Conservation (phyloP, 2,888 invertebrate species). For the Pemphredon lugubris region DNA sequence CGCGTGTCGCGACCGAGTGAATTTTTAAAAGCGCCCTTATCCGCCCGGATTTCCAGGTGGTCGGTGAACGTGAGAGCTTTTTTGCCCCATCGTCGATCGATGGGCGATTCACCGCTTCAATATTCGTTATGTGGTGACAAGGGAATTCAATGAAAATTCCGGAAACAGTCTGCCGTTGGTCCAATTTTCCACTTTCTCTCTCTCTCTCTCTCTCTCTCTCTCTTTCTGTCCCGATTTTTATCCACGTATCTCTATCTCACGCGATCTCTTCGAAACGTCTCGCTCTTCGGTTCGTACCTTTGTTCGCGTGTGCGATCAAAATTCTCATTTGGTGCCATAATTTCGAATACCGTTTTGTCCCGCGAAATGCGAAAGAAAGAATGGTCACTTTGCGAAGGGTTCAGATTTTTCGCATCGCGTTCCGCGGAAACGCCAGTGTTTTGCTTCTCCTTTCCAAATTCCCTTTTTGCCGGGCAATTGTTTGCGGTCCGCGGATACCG, state of each 20-base stretch:
- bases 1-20: slow-evolving; percentile 41
- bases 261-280: neutral
- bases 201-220: slow-evolving; percentile 1
- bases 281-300: no score
- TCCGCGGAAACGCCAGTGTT: neutral
- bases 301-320: no score
- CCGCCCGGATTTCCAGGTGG: slow-evolving; percentile 50
- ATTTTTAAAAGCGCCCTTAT: slow-evolving; percentile 58
- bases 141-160: slow-evolving; percentile 57
- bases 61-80: slow-evolving; percentile 41
- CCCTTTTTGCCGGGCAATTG: slow-evolving; percentile 1
- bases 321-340: neutral
- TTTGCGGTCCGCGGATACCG: slow-evolving; percentile 13
- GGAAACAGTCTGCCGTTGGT: slow-evolving; percentile 41
- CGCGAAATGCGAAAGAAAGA: neutral
- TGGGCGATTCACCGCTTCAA: slow-evolving; percentile 44
- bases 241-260: neutral
- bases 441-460: slow-evolving; percentile 1
- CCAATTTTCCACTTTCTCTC: slow-evolving; percentile 28
- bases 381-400: neutral
- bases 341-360: neutral
- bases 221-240: neutral
- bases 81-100: slow-evolving; percentile 35
- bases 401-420: neutral
- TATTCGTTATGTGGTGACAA: slow-evolving; percentile 50